Base-by-base conservation (phyloP, 2,113 vertebrate species). In the Ammodytes marinus region DNA sequence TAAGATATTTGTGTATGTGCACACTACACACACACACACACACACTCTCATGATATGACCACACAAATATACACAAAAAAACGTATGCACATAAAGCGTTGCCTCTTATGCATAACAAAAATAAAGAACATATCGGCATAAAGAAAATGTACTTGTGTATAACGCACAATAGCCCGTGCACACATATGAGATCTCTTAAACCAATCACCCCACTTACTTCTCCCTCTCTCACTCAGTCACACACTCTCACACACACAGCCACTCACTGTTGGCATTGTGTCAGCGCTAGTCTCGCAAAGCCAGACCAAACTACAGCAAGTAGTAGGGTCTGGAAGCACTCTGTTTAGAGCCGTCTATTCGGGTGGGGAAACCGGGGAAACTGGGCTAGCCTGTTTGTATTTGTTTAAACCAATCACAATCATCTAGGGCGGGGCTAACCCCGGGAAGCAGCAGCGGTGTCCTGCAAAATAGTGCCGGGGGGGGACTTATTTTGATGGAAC, bases 181-280 rank as follows among this genome's bases (percentile, higher is more conserved):
- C 70, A 37, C 19, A 52, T 17, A 46, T 17, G 2, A 58, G 12
- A 50, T 35, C 40, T 65, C 15, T 11, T 39, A 81, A n/a, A 70
- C 68, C 64, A 60, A 1, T 67, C 13, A 73, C 17, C 43, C 58
- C 1, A 2, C 73, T 76, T 53, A 65, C 0, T 39, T 15, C 8
- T n/a, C 74, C 60, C 46, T 73, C 15, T 40, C 37, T 47, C 35
- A 11, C 3, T 11, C 65, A 17, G 27, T 10, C n/a, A 59, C 55
- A 63, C 19, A 77, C 58, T 70, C 15, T 53, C 39, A 52, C 42
- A 57, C n/a, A 61, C 27, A 27, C 27, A 27, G 27, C 27, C 27
- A 27, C 27, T 27, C 27, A 27, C 27, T 45, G 68, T 61, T 86
- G 74, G 83, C 74, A 4, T 53, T 65, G 43, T 53, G 52, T 78